phyloP scores from a whole-genome alignment of 2,888 invertebrate species.

The Lithophane semibrunnea region DNA sequence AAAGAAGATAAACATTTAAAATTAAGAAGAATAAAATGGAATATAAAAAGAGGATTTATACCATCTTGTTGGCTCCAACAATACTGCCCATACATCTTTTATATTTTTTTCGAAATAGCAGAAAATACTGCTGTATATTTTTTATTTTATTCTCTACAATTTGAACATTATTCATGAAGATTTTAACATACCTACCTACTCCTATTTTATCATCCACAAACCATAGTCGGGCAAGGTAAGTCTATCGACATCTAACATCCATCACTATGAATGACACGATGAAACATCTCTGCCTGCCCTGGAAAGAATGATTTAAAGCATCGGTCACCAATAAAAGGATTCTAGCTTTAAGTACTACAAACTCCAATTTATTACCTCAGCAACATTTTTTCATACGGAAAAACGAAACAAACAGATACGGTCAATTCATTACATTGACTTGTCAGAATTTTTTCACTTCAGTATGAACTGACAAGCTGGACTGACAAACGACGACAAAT shows the following conservation, averaged over 20 bases:
- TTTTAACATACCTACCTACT: slow-evolving; percentile 1
- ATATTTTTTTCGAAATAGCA: too few species aligned
- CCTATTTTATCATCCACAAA: slow-evolving; percentile 34
- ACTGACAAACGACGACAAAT: slow-evolving; percentile 71
- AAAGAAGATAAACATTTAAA: too few species aligned
- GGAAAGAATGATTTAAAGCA: slow-evolving; percentile 46
- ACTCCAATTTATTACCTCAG: slow-evolving; percentile 25
- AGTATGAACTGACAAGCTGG: slow-evolving; percentile 60
- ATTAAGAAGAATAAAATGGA: too few species aligned
- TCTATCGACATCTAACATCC: slow-evolving; percentile 17
- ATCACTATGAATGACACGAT: slow-evolving; percentile 51
- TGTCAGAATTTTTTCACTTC: slow-evolving; percentile 58
- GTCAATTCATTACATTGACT: slow-evolving; percentile 55
- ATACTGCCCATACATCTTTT: too few species aligned
- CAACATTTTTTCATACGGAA: slow-evolving; percentile 31
- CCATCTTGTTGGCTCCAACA: too few species aligned
- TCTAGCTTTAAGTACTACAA: slow-evolving; percentile 12
- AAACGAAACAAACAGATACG: slow-evolving; percentile 18
- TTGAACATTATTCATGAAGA: not conserved
- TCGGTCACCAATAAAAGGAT: slow-evolving; percentile 42
- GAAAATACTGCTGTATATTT: not conserved
- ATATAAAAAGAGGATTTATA: too few species aligned
- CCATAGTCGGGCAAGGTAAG: slow-evolving; percentile 21
- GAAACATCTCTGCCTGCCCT: slow-evolving; percentile 14
- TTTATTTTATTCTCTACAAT: not conserved